phyloP scores from a whole-genome alignment of 2,797 vertebrate genomes.

The Parauchenoglanis punctatus region DNA sequence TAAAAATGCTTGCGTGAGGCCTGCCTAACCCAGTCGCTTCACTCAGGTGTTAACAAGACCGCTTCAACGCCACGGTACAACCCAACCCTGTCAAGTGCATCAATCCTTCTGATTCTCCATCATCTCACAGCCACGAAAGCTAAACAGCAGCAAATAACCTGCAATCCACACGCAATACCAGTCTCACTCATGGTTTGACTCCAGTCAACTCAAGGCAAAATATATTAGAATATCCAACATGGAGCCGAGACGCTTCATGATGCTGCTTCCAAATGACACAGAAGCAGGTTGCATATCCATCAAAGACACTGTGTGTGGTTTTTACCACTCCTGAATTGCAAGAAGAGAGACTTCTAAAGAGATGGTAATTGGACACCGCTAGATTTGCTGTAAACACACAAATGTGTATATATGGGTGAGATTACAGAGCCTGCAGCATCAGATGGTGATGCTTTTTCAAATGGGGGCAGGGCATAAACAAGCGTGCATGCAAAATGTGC shows the following conservation, averaged over 20 bases:
- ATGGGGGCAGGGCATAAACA: conserved; percentile 5
- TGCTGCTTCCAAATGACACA: background rate
- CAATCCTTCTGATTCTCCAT: conserved; percentile 26
- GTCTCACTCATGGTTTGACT: background rate
- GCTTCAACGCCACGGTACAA: conserved; percentile 29
- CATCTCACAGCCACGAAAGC: conserved; percentile 27
- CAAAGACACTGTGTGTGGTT: background rate
- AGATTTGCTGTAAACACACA: conserved; percentile 24
- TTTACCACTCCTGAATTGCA: background rate
- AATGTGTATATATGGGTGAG: conserved; percentile 27
- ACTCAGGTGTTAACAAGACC: conserved; percentile 62
- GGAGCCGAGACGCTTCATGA: background rate
- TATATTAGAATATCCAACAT: background rate
- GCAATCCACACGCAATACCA: background rate
- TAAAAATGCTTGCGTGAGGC: conserved; percentile 59
- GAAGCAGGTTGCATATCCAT: conserved; percentile 20
- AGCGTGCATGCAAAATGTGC: conserved; percentile 2
- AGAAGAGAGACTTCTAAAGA: conserved; percentile 19
- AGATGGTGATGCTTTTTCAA: conserved; percentile 15
- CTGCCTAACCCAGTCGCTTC: conserved; percentile 48
- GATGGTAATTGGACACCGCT: conserved; percentile 18
- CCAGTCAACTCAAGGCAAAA: background rate
- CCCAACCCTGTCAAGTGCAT: conserved; percentile 20
- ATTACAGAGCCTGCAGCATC: conserved; percentile 32
- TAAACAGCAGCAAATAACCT: conserved; percentile 42